These are phyloP conservation scores for Nasonovia ribisnigri DNA, from an alignment of 2,888 invertebrate species.

Conservation along the genomic window DNA sequence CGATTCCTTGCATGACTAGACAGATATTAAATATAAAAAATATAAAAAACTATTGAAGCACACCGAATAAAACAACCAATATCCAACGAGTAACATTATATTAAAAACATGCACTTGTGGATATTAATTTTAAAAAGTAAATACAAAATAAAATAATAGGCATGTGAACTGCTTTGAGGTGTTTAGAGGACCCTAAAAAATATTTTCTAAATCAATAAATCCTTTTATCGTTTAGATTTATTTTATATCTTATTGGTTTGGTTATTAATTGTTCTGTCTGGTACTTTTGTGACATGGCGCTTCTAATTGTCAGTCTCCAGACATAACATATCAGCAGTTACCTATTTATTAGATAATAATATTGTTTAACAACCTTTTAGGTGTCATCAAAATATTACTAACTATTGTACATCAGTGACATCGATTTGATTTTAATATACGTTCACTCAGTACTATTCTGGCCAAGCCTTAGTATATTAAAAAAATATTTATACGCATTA, in stretches of 20 bases:
- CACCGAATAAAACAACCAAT: neutral
- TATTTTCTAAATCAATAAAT: neutral
- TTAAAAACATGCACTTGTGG: slow-evolving; percentile 21
- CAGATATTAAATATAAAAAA: no score
- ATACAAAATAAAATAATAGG: neutral
- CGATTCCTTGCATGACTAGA: neutral
- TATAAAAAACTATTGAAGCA: no score
- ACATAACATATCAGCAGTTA: neutral
- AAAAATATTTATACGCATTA: no score
- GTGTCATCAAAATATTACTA: neutral
- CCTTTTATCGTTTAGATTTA: neutral
- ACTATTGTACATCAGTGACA: neutral
- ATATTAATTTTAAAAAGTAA: neutral
- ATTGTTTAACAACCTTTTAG: neutral
- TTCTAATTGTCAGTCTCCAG: neutral
- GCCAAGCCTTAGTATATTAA: neutral
- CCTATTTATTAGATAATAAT: neutral
- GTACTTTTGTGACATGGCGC: neutral
- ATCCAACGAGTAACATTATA: slow-evolving; percentile 32
- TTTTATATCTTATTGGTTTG: neutral
- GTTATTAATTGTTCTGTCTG: neutral
- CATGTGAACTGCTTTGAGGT: neutral
- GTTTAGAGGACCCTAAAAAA: neutral
- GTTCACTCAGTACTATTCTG: neutral
- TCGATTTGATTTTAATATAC: neutral